A percentile compares a stretch with the other conserved stretches of the same genome.
Evolutionary conservation across 1,140 invertebrate genomes (phyloP).

Genomic region (Drosophila jambulina): DNA sequence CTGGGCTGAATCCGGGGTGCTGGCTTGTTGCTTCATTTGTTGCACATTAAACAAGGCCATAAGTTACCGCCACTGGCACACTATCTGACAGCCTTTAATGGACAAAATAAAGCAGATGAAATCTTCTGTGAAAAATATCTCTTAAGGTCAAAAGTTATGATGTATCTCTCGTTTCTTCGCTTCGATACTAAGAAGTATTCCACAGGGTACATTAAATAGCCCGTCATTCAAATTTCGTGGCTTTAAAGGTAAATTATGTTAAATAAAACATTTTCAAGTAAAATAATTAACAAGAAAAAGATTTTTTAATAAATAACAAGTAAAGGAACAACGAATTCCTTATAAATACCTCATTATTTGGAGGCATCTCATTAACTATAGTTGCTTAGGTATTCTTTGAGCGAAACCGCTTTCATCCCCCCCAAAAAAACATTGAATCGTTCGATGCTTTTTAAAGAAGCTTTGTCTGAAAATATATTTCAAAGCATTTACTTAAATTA

Average conservation of each 20-base stretch:
- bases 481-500: slow-evolving; percentile 4
- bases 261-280: too few relatives aligned
- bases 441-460: neutral
- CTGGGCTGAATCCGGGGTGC: neutral
- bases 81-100: slow-evolving; percentile 51
- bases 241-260: too few relatives aligned
- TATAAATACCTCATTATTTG: neutral
- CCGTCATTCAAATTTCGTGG: neutral
- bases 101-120: slow-evolving; percentile 16
- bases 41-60: slow-evolving; percentile 68
- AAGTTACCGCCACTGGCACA: slow-evolving; percentile 51
- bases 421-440: neutral
- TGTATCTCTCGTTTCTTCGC: neutral
- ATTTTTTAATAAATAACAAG: neutral
- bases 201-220: neutral
- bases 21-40: slow-evolving; percentile 77
- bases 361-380: neutral
- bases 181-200: too few relatives aligned
- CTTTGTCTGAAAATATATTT: neutral
- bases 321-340: neutral
- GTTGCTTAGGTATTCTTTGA: neutral
- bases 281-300: too few relatives aligned
- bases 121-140: slow-evolving; percentile 22
- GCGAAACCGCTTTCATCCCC: neutral
- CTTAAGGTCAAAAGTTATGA: slow-evolving; percentile 8